These are phyloP conservation scores for Aphaenogaster rudis DNA, from an alignment of 1,140 invertebrate species.

Conservation along the genomic window DNA sequence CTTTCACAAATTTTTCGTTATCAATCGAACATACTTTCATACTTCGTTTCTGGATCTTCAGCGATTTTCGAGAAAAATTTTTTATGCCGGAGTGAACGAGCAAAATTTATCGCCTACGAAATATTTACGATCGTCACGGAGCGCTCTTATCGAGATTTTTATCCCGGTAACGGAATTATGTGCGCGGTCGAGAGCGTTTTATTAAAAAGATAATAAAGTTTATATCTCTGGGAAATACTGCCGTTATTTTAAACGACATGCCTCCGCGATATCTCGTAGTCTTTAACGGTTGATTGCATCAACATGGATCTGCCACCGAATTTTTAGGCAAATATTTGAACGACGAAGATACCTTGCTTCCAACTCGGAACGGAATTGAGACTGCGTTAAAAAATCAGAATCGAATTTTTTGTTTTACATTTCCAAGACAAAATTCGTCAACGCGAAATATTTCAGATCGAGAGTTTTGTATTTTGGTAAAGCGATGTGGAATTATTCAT, in stretches of 20 bases:
- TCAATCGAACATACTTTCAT: not conserved
- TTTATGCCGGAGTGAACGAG: not conserved
- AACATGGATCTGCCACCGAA: not conserved
- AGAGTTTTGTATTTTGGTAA: not conserved
- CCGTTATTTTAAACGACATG: not conserved
- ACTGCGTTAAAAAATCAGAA: not conserved
- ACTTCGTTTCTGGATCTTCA: not conserved
- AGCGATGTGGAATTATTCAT: not conserved
- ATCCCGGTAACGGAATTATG: not conserved
- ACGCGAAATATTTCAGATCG: not conserved
- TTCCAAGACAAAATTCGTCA: not conserved
- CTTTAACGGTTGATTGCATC: not conserved
- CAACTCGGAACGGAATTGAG: not conserved
- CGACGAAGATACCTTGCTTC: not conserved
- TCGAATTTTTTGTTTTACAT: not conserved
- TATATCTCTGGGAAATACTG: not conserved
- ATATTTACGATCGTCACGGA: not conserved
- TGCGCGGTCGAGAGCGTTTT: not conserved
- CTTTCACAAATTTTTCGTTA: not conserved
- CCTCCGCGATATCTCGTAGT: not conserved
- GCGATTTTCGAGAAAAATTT: not conserved
- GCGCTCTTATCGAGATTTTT: constrained; percentile 6
- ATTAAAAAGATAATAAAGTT: constrained; percentile 44
- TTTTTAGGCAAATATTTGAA: not conserved
- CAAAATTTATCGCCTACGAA: not conserved